Conservation (phyloP, 2,113 vertebrate species). For the Oryzias melastigma region DNA sequence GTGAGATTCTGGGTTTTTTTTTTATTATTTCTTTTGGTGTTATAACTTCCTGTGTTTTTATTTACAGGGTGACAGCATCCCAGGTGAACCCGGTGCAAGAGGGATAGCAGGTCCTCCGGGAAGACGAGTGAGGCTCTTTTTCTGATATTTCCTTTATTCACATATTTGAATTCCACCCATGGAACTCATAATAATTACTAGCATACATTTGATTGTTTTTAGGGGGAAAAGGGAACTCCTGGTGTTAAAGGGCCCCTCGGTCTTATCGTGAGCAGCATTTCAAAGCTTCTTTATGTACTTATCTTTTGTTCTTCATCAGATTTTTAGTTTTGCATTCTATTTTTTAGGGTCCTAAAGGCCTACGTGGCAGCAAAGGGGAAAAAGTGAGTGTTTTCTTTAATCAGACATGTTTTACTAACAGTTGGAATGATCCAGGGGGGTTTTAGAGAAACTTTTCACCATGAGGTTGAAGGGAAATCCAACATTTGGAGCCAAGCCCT, state of each 20-base stretch:
- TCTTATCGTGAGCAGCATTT: constrained; percentile 71
- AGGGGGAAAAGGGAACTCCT: constrained; percentile 81
- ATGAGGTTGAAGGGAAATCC: too few species aligned
- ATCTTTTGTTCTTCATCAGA: background rate
- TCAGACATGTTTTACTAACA: background rate
- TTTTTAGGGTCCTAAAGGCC: constrained; percentile 80
- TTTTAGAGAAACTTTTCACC: too few species aligned
- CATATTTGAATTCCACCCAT: background rate
- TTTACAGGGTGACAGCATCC: constrained; percentile 76
- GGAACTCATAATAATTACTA: background rate
- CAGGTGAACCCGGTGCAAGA: constrained; percentile 78
- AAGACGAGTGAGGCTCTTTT: constrained; percentile 65
- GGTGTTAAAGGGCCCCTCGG: constrained; percentile 77
- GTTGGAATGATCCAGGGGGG: too few species aligned
- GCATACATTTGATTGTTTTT: constrained; percentile 1
- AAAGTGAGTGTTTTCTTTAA: constrained; percentile 68
- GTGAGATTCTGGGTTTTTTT: too few species aligned
- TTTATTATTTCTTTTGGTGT: too few species aligned
- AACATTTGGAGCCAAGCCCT: too few species aligned
- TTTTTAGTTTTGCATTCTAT: background rate
- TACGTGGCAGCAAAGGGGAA: constrained; percentile 79
- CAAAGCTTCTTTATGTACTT: background rate
- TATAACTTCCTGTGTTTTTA: background rate
- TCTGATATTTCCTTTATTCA: background rate
- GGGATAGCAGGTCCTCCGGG: constrained; percentile 80